These are phyloP conservation scores for Centruroides vittatus DNA, from an alignment of 1,140 invertebrate genomes.

Conservation along the genomic window DNA sequence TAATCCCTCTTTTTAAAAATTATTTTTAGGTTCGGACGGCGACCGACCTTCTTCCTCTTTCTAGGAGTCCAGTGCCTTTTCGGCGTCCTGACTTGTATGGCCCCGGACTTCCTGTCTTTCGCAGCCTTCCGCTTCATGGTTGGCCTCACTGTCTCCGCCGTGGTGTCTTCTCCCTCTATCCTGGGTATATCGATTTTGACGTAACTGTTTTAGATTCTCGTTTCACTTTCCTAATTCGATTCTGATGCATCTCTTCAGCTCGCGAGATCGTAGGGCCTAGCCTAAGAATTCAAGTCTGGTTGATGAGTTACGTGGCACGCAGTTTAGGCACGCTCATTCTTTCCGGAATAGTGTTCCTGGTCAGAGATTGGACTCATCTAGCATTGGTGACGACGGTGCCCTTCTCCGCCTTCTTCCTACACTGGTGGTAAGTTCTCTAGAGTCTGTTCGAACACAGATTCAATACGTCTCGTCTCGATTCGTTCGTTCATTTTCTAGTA, in stretches of 20 bases:
- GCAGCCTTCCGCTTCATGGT: constrained; percentile 51
- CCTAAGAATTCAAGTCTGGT: constrained; percentile 51
- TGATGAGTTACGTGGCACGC: constrained; percentile 59
- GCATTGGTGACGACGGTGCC: constrained; percentile 65
- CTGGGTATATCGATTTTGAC: background rate
- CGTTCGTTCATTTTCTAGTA: no score
- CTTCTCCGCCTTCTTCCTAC: constrained; percentile 65
- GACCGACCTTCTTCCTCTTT: constrained; percentile 62
- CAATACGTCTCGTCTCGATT: no score
- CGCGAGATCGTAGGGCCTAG: constrained; percentile 61
- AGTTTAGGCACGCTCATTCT: constrained; percentile 54
- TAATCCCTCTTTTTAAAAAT: background rate
- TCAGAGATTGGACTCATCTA: constrained; percentile 61
- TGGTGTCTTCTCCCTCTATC: constrained; percentile 33
- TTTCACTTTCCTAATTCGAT: background rate
- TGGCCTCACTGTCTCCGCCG: constrained; percentile 62
- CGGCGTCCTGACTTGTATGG: constrained; percentile 55
- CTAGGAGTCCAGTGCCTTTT: constrained; percentile 55
- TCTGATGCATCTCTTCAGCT: constrained; percentile 32
- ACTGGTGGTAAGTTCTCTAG: constrained; percentile 47
- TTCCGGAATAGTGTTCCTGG: constrained; percentile 52
- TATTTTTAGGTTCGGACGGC: constrained; percentile 37
- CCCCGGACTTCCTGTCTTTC: constrained; percentile 53
- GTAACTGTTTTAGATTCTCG: background rate
- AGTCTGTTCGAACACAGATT: no score